phyloP scores from a whole-genome alignment of 2,113 vertebrate species.

The Cygnus atratus region DNA sequence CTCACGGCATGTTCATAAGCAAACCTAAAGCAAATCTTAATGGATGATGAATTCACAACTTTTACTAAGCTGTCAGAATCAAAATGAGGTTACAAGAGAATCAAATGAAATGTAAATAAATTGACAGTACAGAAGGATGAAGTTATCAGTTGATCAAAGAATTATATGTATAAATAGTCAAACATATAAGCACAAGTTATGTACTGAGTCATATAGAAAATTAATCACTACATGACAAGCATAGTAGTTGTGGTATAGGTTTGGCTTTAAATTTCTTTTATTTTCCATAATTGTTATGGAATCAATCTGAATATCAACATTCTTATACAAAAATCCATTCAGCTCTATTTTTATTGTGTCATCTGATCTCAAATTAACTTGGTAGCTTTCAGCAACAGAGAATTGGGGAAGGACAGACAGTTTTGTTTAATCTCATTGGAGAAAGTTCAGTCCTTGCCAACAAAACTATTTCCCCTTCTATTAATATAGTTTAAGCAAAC shows the following conservation, averaged over 20 bases:
- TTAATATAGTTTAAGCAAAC: constrained; percentile 19
- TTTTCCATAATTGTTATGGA: not conserved
- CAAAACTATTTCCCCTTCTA: not conserved
- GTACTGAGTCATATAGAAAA: not conserved
- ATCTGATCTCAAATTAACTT: constrained; percentile 36
- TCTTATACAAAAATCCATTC: not conserved
- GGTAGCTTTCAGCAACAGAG: constrained; percentile 10
- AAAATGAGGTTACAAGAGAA: not conserved
- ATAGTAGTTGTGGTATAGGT: not conserved
- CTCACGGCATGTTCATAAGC: not conserved
- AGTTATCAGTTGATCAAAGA: not conserved
- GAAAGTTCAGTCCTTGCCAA: not conserved
- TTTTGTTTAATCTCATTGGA: not conserved
- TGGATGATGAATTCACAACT: not conserved
- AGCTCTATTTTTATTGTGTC: constrained; percentile 5
- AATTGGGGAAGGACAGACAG: not conserved
- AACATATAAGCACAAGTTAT: not conserved
- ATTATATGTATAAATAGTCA: not conserved
- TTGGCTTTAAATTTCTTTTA: not conserved
- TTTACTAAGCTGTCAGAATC: constrained; percentile 13
- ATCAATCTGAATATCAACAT: not conserved
- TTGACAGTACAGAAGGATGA: not conserved
- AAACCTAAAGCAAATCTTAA: constrained; percentile 5
- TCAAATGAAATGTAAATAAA: not conserved
- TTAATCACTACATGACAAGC: not conserved